Evolutionary conservation across 2,113 vertebrate genomes (phyloP).

Genomic region (Bubo blakistoni): DNA sequence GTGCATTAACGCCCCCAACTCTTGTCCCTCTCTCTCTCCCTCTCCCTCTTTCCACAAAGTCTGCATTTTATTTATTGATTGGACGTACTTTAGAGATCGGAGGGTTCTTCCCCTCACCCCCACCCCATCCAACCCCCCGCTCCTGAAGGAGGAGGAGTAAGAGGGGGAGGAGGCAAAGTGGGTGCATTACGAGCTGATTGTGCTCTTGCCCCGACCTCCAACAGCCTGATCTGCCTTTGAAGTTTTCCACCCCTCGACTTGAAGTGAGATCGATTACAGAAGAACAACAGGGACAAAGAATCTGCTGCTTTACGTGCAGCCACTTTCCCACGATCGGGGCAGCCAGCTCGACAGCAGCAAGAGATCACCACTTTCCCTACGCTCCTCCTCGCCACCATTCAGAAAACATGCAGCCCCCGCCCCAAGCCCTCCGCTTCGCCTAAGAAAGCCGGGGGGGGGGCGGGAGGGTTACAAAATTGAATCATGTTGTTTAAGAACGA

Average conservation of each 20-base stretch:
- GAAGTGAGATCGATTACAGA: slow-evolving; percentile 85
- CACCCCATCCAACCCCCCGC: not conserved
- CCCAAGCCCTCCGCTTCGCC: not conserved
- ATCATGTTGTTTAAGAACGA: not conserved
- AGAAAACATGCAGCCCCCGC: not conserved
- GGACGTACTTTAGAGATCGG: not conserved
- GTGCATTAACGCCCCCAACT: not conserved
- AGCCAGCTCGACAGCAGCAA: slow-evolving; percentile 64
- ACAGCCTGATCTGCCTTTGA: slow-evolving; percentile 79
- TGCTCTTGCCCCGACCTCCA: slow-evolving; percentile 75
- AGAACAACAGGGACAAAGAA: slow-evolving; percentile 81
- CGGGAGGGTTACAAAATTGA: not conserved
- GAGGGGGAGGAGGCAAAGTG: not conserved
- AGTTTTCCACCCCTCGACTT: slow-evolving; percentile 74
- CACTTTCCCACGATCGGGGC: slow-evolving; percentile 85
- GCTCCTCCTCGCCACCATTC: slow-evolving; percentile 38
- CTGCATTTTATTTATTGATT: slow-evolving; percentile 55
- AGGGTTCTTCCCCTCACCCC: not conserved
- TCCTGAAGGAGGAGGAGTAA: slow-evolving; percentile 12
- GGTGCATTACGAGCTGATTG: slow-evolving; percentile 57
- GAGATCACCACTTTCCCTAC: not conserved
- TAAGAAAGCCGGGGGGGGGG: not conserved
- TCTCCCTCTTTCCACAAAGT: not conserved
- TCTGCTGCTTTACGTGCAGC: slow-evolving; percentile 77
- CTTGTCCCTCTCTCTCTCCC: not conserved